Percentiles rank a stretch among this genome's conserved stretches.
Evolutionary conservation across 2,888 invertebrate genomes (phyloP).

Genomic region (Onthophagus sagittarius): DNA sequence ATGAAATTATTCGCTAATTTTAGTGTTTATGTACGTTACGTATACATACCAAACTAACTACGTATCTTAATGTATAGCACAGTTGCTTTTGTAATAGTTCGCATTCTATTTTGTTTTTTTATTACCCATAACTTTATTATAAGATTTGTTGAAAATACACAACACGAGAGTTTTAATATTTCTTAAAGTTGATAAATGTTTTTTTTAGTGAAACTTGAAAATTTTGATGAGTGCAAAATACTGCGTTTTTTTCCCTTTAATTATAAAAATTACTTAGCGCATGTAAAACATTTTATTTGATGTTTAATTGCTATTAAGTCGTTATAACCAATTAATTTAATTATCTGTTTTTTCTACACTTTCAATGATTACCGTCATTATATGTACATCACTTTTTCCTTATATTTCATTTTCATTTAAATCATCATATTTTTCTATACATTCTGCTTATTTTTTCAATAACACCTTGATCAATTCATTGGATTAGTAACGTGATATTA

Average conservation of each 20-base stretch:
- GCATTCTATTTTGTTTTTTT: neutral
- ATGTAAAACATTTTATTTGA: neutral
- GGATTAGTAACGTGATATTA: too few relatives aligned
- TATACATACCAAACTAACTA: neutral
- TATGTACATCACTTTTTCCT: neutral
- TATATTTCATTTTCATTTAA: too few relatives aligned
- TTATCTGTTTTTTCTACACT: neutral
- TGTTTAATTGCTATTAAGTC: neutral
- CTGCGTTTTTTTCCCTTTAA: too few relatives aligned
- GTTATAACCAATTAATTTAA: neutral
- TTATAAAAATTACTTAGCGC: too few relatives aligned
- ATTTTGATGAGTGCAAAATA: too few relatives aligned
- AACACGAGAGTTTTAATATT: too few relatives aligned
- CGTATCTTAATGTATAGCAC: neutral
- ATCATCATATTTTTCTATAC: too few relatives aligned
- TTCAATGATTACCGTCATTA: neutral
- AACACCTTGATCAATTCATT: too few relatives aligned
- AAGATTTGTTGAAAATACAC: too few relatives aligned
- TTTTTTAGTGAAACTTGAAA: too few relatives aligned
- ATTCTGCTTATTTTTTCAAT: too few relatives aligned
- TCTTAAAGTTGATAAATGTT: too few relatives aligned
- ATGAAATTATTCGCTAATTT: neutral
- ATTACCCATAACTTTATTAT: neutral
- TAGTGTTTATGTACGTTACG: neutral
- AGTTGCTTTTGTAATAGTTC: neutral